Conservation (phyloP, 2,888 invertebrate species). For the Phyllotreta cruciferae region DNA sequence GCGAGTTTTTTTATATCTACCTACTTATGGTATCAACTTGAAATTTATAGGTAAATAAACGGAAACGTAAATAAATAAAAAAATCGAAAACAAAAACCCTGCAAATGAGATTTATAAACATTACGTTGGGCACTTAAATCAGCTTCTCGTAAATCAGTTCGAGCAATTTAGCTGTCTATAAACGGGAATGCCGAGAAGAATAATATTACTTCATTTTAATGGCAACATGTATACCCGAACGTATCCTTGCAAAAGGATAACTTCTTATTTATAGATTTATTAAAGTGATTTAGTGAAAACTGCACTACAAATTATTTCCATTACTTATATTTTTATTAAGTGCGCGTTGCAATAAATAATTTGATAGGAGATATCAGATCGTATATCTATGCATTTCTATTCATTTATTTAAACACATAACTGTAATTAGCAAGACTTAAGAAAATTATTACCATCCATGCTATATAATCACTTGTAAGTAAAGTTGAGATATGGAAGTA, state of each 20-base stretch:
- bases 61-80: not conserved
- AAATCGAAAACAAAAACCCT: constrained; percentile 6
- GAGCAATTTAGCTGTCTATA: constrained; percentile 37
- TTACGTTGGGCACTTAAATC: constrained; percentile 20
- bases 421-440: too few relatives aligned
- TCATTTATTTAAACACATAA: too few relatives aligned
- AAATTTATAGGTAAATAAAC: too few relatives aligned
- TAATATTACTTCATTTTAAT: constrained; percentile 56
- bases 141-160: constrained; percentile 33
- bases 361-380: not conserved
- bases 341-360: not conserved
- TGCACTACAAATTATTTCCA: constrained; percentile 25
- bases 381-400: not conserved
- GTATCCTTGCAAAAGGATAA: constrained; percentile 10
- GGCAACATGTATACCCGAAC: constrained; percentile 51
- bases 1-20: too few relatives aligned
- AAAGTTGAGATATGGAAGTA: too few relatives aligned
- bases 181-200: constrained; percentile 42
- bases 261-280: constrained; percentile 18
- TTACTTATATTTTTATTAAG: constrained; percentile 18
- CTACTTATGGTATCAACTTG: too few relatives aligned
- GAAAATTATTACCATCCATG: too few relatives aligned
- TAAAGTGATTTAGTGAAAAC: constrained; percentile 20
- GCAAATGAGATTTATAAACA: constrained; percentile 15
- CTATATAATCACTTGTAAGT: too few relatives aligned